Evolutionary conservation across 2,888 invertebrate species (phyloP).

Genomic region (Zaprionus obscuricornis): DNA sequence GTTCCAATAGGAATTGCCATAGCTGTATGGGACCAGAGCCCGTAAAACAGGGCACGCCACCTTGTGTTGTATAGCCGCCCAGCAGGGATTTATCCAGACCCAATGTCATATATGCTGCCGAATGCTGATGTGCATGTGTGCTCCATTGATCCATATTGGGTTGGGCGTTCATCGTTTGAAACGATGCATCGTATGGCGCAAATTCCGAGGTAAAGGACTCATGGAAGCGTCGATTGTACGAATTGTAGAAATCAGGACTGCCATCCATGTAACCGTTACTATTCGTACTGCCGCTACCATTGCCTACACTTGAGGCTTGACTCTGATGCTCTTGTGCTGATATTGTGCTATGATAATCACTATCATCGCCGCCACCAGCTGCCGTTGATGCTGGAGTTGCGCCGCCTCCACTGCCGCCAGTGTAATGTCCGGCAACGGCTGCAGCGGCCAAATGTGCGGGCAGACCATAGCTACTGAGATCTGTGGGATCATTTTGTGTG

Average conservation of each 20-base stretch:
- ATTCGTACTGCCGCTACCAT: slow-evolving; percentile 62
- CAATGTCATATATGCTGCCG: slow-evolving; percentile 85
- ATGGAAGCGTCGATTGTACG: slow-evolving; percentile 82
- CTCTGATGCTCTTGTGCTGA: slow-evolving; percentile 79
- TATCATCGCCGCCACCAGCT: slow-evolving; percentile 68
- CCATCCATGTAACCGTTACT: slow-evolving; percentile 75
- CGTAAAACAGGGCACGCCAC: slow-evolving; percentile 86
- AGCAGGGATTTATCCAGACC: slow-evolving; percentile 82
- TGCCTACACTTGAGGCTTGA: slow-evolving; percentile 65
- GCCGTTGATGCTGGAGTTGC: no score
- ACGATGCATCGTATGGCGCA: slow-evolving; percentile 87
- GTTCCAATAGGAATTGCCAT: slow-evolving; percentile 98
- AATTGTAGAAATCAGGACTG: slow-evolving; percentile 78
- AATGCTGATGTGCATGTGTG: slow-evolving; percentile 81
- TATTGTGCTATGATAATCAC: slow-evolving; percentile 76
- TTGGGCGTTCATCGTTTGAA: slow-evolving; percentile 90
- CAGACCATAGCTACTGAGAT: slow-evolving; percentile 79
- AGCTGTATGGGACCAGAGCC: slow-evolving; percentile 98
- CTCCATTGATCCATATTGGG: slow-evolving; percentile 85
- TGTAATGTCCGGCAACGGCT: slow-evolving; percentile 61
- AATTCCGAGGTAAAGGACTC: slow-evolving; percentile 81
- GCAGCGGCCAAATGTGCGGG: slow-evolving; percentile 70
- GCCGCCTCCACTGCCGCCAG: slow-evolving; percentile 64
- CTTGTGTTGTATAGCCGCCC: slow-evolving; percentile 82
- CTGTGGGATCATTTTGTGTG: slow-evolving; percentile 81